Evolutionary conservation across 2,797 vertebrate species (phyloP).

Genomic region (Spinibarbus caldwelli): DNA sequence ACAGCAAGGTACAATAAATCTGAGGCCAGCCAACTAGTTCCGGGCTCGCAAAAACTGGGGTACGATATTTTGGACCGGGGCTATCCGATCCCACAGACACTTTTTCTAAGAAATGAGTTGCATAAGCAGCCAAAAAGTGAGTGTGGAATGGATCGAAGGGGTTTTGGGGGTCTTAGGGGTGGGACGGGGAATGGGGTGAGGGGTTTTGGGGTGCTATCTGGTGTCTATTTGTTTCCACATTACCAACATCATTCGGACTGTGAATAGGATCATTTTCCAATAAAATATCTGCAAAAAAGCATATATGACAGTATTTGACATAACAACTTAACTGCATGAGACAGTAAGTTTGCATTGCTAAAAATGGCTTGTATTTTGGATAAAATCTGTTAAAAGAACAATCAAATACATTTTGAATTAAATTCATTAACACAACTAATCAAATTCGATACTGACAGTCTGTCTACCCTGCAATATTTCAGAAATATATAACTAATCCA

Average conservation of each 20-base stretch:
- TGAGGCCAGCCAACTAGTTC: slow-evolving; percentile 64
- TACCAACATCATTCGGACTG: neutral
- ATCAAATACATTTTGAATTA: neutral
- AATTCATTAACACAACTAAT: neutral
- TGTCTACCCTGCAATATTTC: neutral
- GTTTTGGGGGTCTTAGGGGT: slow-evolving; percentile 21
- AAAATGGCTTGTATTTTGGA: neutral
- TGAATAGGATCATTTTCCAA: neutral
- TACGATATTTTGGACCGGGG: slow-evolving; percentile 69
- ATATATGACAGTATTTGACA: neutral
- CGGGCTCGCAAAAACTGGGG: slow-evolving; percentile 61
- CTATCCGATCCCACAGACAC: slow-evolving; percentile 54
- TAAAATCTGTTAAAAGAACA: neutral
- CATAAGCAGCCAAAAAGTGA: slow-evolving; percentile 51
- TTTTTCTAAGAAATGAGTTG: slow-evolving; percentile 58
- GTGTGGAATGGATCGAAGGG: neutral
- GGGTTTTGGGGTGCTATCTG: neutral
- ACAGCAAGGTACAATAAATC: slow-evolving; percentile 71
- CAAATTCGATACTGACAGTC: neutral
- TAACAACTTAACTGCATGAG: neutral
- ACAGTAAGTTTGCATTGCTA: neutral
- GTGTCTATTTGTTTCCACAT: neutral
- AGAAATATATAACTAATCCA: slow-evolving; percentile 19
- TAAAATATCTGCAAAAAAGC: neutral
- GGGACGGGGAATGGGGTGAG: slow-evolving; percentile 5